These are phyloP conservation scores for Chrysolina haemoptera DNA, from an alignment of 2,888 invertebrate species.

Conservation along the genomic window DNA sequence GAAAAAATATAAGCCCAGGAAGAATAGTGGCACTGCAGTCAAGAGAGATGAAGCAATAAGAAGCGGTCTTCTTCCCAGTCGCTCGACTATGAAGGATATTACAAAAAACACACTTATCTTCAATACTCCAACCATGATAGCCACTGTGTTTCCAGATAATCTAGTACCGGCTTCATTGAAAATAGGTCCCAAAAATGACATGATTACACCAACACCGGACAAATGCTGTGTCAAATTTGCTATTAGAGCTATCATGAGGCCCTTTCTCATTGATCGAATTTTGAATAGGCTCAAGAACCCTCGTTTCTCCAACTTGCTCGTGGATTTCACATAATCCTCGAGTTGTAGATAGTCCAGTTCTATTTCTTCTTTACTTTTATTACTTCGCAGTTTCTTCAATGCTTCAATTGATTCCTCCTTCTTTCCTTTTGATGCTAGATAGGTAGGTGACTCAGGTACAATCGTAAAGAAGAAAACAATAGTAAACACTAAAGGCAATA, in stretches of 20 bases:
- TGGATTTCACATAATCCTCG: constrained; percentile 74
- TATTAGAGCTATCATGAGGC: constrained; percentile 79
- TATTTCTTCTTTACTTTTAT: constrained; percentile 4
- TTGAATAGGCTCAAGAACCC: constrained; percentile 29
- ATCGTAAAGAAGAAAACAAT: constrained; percentile 25
- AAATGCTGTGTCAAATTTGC: constrained; percentile 88
- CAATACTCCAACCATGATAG: constrained; percentile 83
- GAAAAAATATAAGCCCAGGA: constrained; percentile 75
- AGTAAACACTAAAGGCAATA: constrained; percentile 41
- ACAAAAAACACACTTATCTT: constrained; percentile 80
- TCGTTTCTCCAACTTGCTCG: constrained; percentile 57
- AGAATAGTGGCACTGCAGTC: constrained; percentile 72
- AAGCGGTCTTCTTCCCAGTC: constrained; percentile 79
- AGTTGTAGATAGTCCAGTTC: constrained; percentile 54
- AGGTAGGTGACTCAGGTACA: constrained; percentile 52
- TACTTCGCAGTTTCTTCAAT: constrained; percentile 28
- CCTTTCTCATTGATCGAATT: constrained; percentile 61
- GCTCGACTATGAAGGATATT: constrained; percentile 82
- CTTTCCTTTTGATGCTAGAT: constrained; percentile 30
- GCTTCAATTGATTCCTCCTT: constrained; percentile 21
- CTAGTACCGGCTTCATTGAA: constrained; percentile 77
- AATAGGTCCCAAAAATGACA: constrained; percentile 81
- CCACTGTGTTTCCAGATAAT: constrained; percentile 75
- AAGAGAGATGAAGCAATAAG: constrained; percentile 68
- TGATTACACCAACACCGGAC: constrained; percentile 83